phyloP scores from a whole-genome alignment of 1,140 invertebrate genomes.

The Leptinotarsa undecemlineata region DNA sequence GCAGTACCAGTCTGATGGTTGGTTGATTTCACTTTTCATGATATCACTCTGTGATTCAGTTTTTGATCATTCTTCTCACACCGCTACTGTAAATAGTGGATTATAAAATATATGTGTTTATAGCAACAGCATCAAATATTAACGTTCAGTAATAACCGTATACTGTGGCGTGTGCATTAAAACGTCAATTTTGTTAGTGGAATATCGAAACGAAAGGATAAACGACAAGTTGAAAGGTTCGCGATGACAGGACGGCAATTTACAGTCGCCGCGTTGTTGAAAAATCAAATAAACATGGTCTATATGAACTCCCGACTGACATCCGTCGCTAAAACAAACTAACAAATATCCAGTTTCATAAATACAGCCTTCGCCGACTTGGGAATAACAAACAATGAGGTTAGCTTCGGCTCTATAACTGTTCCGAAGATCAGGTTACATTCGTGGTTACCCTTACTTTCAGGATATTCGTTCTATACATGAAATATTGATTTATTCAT shows the following conservation, averaged over 20 bases:
- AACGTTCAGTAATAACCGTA: neutral
- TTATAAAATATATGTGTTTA: slow-evolving; percentile 4
- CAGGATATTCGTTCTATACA: neutral
- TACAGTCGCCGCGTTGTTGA: slow-evolving; percentile 14
- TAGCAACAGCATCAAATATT: neutral
- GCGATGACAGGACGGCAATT: slow-evolving; percentile 12
- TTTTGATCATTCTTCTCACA: neutral
- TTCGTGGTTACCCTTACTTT: neutral
- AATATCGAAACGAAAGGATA: slow-evolving; percentile 4
- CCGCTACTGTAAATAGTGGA: neutral
- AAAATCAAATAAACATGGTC: slow-evolving; percentile 22
- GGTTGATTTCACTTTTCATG: too few relatives aligned
- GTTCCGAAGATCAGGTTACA: slow-evolving; percentile 12
- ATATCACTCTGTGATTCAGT: too few relatives aligned
- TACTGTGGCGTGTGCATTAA: slow-evolving; percentile 11
- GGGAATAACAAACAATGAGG: slow-evolving; percentile 27
- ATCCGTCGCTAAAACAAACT: slow-evolving; percentile 27
- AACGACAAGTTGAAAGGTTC: slow-evolving; percentile 18
- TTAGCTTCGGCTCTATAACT: slow-evolving; percentile 19
- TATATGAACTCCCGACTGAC: slow-evolving; percentile 22
- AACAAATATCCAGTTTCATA: slow-evolving; percentile 30
- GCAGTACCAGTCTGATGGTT: too few relatives aligned
- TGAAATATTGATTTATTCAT: neutral
- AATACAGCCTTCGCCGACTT: slow-evolving; percentile 25
- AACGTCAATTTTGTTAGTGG: slow-evolving; percentile 13